These are phyloP conservation scores for Callorhinus ursinus DNA, from an alignment of 2,113 vertebrate genomes.

Conservation along the genomic window DNA sequence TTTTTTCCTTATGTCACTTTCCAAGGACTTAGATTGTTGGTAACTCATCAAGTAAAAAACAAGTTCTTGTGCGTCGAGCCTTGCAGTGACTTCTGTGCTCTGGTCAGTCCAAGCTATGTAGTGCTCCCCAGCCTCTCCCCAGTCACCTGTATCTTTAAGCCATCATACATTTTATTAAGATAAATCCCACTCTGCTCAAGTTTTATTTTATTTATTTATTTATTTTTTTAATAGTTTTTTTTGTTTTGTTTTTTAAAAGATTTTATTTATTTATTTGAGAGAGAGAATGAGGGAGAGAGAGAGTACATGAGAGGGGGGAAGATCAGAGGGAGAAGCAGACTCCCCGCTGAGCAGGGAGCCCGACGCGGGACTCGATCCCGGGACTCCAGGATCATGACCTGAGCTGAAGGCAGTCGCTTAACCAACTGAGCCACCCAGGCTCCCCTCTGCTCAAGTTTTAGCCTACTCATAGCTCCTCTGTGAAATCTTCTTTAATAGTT, in stretches of 20 bases:
- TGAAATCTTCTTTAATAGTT: slow-evolving; percentile 28
- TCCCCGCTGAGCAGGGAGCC: too few species aligned
- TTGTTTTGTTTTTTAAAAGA: too few species aligned
- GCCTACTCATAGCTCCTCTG: neutral
- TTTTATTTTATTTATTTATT: neutral
- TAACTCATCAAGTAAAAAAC: neutral
- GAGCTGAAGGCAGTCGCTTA: too few species aligned
- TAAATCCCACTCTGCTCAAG: neutral
- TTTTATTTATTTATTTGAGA: too few species aligned
- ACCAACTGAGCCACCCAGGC: too few species aligned
- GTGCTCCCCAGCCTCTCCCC: neutral
- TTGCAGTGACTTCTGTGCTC: neutral
- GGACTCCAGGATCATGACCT: too few species aligned
- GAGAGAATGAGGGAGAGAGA: too few species aligned
- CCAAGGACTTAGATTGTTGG: neutral
- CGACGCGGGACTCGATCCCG: too few species aligned
- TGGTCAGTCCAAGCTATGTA: neutral
- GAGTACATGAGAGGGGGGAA: too few species aligned
- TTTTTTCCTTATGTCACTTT: neutral
- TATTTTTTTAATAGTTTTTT: too few species aligned
- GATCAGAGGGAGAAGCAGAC: too few species aligned
- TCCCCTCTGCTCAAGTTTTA: neutral
- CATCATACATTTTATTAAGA: neutral
- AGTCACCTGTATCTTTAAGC: neutral
- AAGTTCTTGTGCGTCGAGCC: neutral